Conservation (phyloP, 2,797 vertebrate genomes). For the Hyperoplus immaculatus region DNA sequence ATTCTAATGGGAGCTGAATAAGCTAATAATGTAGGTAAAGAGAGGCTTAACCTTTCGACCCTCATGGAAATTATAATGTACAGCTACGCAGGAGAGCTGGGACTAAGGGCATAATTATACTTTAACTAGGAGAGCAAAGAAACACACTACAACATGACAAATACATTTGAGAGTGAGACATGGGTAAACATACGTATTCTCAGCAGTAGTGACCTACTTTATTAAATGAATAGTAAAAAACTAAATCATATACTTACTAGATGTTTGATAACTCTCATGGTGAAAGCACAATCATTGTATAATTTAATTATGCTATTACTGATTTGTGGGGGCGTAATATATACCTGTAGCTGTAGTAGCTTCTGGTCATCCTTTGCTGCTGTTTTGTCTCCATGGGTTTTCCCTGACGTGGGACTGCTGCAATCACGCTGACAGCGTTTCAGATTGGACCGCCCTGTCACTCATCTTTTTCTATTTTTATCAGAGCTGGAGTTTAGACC, state of each 20-base stretch:
- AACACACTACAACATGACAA: conserved; percentile 11
- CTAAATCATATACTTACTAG: conserved; percentile 6
- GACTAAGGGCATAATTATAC: conserved; percentile 41
- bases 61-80: conserved; percentile 42
- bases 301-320: not conserved
- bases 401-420: conserved; percentile 51
- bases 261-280: not conserved
- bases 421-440: conserved; percentile 78
- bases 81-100: conserved; percentile 17
- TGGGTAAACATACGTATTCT: conserved; percentile 6
- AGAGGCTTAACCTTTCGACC: conserved; percentile 26
- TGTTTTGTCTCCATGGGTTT: conserved; percentile 24
- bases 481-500: conserved; percentile 57
- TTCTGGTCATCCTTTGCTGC: conserved; percentile 25
- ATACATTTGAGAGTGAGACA: conserved; percentile 19
- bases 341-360: conserved; percentile 35
- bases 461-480: conserved; percentile 77
- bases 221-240: conserved; percentile 14
- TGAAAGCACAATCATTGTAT: not conserved
- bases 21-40: conserved; percentile 26
- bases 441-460: conserved; percentile 74
- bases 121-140: conserved; percentile 28
- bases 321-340: not conserved
- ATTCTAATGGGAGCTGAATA: conserved; percentile 40
- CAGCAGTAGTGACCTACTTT: conserved; percentile 47